Evolutionary conservation across 2,113 vertebrate genomes (phyloP), one percentile per base, ranked within the genome.

Genomic region (Leucopsar rothschildi): DNA sequence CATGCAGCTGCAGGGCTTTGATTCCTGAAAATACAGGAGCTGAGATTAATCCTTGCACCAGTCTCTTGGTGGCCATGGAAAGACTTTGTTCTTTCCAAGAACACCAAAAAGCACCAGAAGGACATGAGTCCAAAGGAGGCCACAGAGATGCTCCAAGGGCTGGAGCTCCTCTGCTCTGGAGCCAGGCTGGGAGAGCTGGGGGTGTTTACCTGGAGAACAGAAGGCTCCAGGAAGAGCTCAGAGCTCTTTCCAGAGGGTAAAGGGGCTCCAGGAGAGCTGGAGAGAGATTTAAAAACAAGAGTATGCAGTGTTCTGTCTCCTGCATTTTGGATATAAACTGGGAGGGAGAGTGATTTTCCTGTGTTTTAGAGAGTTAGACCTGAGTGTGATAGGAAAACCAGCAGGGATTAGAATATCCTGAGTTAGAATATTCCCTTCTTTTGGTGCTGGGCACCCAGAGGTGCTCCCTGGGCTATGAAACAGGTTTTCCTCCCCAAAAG

Each of bases 71-170:
- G 55, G 39, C 55, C 72, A 16, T 33, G 39, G 45, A 19, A 33
- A 45, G 27, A 28, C 5, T 69, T 77, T 15, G 39, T 28, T 52
- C 50, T 52, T 52, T 28, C 50, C 50, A 52, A 15, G 22, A 77
- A 18, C 19, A n/a, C 15, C 29, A 49, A n/a, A 65, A 44, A 44
- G 12, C 39, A 29, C 33, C 25, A 45, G 25, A 70, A 73, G 29
- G 9, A 22, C 45, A 12, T 1, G 0, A 44, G 5, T 5, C 45
- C 45, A 39, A 11, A 37, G 55, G 45, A 60, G 13, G 33, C 13
- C 39, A 53, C 0, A 2, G 21, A 33, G 3, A 5, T 37, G 39
- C 6, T 44, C 22, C 2, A 2, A 10, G 18, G 27, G 27, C 31
- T 76, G 71, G 44, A 66, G 71, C 45, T 1, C 61, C 37, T 27